Evolutionary conservation across 2,888 invertebrate species (phyloP).

Genomic region (Polyploca ridens): DNA sequence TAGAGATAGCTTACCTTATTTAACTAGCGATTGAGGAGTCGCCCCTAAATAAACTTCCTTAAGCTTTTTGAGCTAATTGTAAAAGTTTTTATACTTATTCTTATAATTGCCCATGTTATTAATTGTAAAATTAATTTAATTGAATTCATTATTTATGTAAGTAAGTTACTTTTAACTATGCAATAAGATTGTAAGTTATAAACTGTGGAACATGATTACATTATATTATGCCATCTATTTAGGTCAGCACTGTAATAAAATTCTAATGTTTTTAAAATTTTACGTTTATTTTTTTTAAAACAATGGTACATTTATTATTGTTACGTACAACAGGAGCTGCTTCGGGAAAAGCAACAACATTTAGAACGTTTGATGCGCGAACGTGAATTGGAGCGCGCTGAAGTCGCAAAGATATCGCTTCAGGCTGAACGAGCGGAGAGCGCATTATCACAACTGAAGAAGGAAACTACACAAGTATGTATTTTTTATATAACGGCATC

Average conservation of each 20-base stretch:
- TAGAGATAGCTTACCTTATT: no score
- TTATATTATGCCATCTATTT: background rate
- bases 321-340: conserved; percentile 87
- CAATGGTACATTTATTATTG: background rate
- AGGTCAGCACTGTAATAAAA: no score
- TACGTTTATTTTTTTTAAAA: background rate
- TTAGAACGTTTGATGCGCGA: conserved; percentile 96
- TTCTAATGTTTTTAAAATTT: no score
- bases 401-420: conserved; percentile 92
- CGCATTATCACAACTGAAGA: conserved; percentile 83
- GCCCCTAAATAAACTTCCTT: no score
- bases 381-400: conserved; percentile 94
- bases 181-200: background rate
- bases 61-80: no score
- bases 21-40: no score
- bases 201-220: background rate
- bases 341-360: conserved; percentile 97
- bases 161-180: background rate
- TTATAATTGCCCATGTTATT: no score
- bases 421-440: conserved; percentile 92
- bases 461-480: conserved; percentile 87
- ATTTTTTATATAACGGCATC: background rate
- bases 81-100: no score
- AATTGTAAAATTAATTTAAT: no score
- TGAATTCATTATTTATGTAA: background rate